Base-by-base conservation (phyloP, 2,888 invertebrate genomes). In the Blomia tropicalis region DNA sequence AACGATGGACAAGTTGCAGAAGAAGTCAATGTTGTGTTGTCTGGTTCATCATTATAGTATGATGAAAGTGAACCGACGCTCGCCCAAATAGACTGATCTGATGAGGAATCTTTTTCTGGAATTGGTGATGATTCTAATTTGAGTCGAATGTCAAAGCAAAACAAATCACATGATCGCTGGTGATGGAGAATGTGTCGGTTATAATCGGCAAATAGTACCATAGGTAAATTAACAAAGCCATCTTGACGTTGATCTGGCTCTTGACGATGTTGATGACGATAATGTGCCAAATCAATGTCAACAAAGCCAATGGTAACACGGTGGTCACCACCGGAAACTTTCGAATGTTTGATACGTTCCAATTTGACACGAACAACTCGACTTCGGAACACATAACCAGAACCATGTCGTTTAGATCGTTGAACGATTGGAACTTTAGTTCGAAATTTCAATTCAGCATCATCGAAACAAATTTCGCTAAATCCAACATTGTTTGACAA, bases 401-500 rank as follows among this genome's bases (percentile, higher is more conserved):
- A 17, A 7, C 17, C 17, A 17, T 36, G 7, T 17, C 17, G 7
- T 7, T 36, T 36, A 17, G 36, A 36, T 11, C 36, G 7, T 17
- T 36, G 7, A 17, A 17, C 22, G 7, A 47, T n/a, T 14, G 51
- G 51, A 47, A 47, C n/a, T 22, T 14, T 7, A 14, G 51, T 19
- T 14, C 51, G 51, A 19, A 47, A 47, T 7, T 14, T 7, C 7
- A 47, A 11, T n/a, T 22, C 51, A 7, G 7, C 11, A 47, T 47
- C 22, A 27, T 47, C 51, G 51, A 47, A 47, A 27, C 51, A 47
- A 47, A 47, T 47, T 27, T 47, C 51, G 7, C 7, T 47, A n/a
- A 25, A 7, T 11, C 51, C 51, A n/a, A n/a, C n/a, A 36, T 17
- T 36, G 22, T 7, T 47, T 7, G 51, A 25, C 23, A 47, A n/a